A percentile compares a stretch with the other conserved stretches of the same genome.
phyloP scores from a whole-genome alignment of 2,888 invertebrate genomes.

The Cheilosia pagana region DNA sequence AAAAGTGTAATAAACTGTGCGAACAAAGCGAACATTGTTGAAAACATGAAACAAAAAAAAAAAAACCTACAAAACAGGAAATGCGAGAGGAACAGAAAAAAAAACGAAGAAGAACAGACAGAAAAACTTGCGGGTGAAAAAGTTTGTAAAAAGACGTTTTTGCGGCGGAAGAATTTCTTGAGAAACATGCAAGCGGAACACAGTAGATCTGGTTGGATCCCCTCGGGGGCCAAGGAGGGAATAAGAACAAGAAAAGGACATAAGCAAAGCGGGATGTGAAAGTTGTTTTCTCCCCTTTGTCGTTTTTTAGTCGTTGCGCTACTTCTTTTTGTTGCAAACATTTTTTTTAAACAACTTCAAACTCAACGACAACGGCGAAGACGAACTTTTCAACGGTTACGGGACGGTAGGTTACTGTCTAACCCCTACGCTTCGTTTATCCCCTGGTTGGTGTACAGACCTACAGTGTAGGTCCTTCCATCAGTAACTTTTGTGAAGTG shows the following conservation, averaged over 20 bases:
- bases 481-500: slow-evolving; percentile 54
- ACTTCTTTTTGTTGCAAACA: slow-evolving; percentile 27
- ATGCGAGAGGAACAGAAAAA: slow-evolving; percentile 20
- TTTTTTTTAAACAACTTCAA: slow-evolving; percentile 57
- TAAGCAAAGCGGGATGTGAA: slow-evolving; percentile 77
- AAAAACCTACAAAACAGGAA: slow-evolving; percentile 25
- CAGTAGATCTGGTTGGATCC: slow-evolving; percentile 40
- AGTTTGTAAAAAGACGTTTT: slow-evolving; percentile 72
- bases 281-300: slow-evolving; percentile 76
- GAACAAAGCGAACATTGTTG: slow-evolving; percentile 71
- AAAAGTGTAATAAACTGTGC: slow-evolving; percentile 68
- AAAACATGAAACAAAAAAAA: slow-evolving; percentile 40
- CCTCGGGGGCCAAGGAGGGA: slow-evolving; percentile 44
- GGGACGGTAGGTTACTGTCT: slow-evolving; percentile 51
- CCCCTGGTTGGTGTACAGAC: background rate
- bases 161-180: slow-evolving; percentile 73
- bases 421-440: slow-evolving; percentile 6
- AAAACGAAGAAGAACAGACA: slow-evolving; percentile 23
- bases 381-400: slow-evolving; percentile 65
- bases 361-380: slow-evolving; percentile 41
- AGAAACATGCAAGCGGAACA: slow-evolving; percentile 70
- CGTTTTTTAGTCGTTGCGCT: slow-evolving; percentile 33
- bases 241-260: slow-evolving; percentile 54
- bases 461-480: no score
- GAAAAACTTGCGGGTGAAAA: slow-evolving; percentile 66